These are phyloP conservation scores for Meteorus colon DNA, from an alignment of 2,888 invertebrate genomes.

Conservation along the genomic window DNA sequence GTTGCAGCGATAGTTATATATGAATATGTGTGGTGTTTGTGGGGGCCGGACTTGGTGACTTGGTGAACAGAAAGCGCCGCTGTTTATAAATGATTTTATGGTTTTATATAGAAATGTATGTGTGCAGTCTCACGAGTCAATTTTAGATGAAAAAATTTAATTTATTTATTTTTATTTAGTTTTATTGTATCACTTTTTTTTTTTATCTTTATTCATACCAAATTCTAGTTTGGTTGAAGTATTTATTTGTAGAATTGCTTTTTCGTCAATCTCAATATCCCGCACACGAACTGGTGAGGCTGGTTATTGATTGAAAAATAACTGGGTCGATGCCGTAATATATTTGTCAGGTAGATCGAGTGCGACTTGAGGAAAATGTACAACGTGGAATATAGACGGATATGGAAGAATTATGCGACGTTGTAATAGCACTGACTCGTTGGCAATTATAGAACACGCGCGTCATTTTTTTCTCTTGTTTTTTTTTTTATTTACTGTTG, in stretches of 20 bases:
- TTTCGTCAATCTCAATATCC: conserved; percentile 4
- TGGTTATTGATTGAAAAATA: conserved; percentile 13
- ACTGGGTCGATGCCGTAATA: conserved; percentile 13
- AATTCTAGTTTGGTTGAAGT: not conserved
- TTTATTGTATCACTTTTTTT: not conserved
- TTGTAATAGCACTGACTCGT: not conserved
- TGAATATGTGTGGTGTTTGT: not conserved
- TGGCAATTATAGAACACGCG: conserved; percentile 9
- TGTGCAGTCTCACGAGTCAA: not conserved
- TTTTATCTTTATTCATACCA: not conserved
- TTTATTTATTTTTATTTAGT: not conserved
- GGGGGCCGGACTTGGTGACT: conserved; percentile 4
- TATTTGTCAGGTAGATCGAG: conserved; percentile 18
- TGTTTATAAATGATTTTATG: not conserved
- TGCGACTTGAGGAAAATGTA: conserved; percentile 21
- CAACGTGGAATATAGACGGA: conserved; percentile 7
- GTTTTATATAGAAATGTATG: conserved; percentile 1
- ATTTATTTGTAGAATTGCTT: not conserved
- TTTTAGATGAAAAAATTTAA: not conserved
- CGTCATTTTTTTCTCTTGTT: no score
- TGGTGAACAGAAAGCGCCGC: not conserved
- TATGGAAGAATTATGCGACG: conserved; percentile 27
- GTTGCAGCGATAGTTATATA: not conserved
- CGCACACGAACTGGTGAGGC: conserved; percentile 8
- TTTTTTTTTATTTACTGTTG: no score